phyloP scores from a whole-genome alignment of 2,113 vertebrate genomes.

The Circaetus gallicus region DNA sequence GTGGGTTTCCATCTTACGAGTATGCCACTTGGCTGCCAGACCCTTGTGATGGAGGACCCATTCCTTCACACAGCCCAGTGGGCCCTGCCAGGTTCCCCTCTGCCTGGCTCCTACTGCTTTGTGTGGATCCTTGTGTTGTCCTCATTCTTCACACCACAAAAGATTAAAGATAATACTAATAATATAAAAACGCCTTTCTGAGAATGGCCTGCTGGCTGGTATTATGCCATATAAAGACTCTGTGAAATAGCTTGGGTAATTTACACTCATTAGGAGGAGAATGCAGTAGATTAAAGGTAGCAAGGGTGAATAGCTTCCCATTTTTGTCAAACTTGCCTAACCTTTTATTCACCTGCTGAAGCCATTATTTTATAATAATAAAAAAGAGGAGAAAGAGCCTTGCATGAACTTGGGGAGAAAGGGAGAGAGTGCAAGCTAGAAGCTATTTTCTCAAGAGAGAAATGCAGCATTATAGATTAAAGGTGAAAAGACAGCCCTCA shows the following conservation, averaged over 20 bases:
- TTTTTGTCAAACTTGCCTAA: constrained; percentile 82
- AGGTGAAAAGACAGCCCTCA: constrained; percentile 80
- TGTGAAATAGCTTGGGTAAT: constrained; percentile 80
- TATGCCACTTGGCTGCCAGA: background rate
- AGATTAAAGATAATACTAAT: constrained; percentile 80
- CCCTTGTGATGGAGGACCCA: background rate
- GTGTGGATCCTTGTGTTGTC: constrained; percentile 53
- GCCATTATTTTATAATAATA: constrained; percentile 81
- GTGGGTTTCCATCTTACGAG: background rate
- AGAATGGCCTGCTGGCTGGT: constrained; percentile 64
- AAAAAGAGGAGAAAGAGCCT: constrained; percentile 72
- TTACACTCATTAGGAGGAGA: constrained; percentile 79
- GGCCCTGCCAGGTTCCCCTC: background rate
- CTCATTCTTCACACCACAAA: constrained; percentile 75
- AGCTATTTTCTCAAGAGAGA: constrained; percentile 81
- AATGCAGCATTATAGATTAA: constrained; percentile 79
- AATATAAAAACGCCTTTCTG: constrained; percentile 68
- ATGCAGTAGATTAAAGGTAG: constrained; percentile 85
- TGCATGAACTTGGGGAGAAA: constrained; percentile 64
- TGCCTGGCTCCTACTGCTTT: constrained; percentile 5
- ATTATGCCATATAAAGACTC: constrained; percentile 75
- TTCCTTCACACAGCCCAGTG: constrained; percentile 8
- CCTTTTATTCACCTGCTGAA: constrained; percentile 81
- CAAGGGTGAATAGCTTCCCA: constrained; percentile 81
- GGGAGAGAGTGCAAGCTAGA: constrained; percentile 70